phyloP scores from a whole-genome alignment of 2,113 vertebrate species.

The Chloropsis hardwickii region DNA sequence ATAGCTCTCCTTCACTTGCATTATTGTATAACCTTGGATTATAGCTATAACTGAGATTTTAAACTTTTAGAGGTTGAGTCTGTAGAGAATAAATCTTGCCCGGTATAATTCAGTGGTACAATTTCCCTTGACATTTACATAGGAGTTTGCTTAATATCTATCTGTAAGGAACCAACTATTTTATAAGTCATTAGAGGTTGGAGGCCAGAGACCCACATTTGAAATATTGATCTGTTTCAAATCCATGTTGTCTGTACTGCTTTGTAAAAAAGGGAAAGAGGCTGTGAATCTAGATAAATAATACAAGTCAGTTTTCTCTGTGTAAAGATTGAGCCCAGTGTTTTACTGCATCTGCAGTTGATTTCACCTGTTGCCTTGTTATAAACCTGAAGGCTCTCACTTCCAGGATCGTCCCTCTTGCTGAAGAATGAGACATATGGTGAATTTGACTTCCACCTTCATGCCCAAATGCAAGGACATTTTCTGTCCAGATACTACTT shows the following conservation, averaged over 20 bases:
- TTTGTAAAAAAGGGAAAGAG: not conserved
- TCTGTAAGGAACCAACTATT: not conserved
- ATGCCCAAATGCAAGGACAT: not conserved
- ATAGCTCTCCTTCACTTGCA: not conserved
- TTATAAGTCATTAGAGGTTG: not conserved
- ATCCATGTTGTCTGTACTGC: not conserved
- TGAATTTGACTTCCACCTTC: not conserved
- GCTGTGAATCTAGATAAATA: not conserved
- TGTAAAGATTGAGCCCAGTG: not conserved
- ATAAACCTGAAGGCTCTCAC: not conserved
- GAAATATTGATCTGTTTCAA: not conserved
- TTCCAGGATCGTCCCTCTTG: not conserved
- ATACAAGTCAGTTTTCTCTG: not conserved
- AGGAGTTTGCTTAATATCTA: not conserved
- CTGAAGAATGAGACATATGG: not conserved
- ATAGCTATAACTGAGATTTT: not conserved
- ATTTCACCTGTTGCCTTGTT: not conserved
- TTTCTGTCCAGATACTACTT: not conserved
- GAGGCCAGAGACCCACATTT: not conserved
- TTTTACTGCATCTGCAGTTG: not conserved
- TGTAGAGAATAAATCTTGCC: not conserved
- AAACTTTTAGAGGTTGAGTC: not conserved
- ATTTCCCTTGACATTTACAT: conserved; percentile 5
- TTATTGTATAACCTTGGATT: not conserved
- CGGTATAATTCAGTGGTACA: not conserved